Conservation (phyloP, 2,888 invertebrate species). For the Elgonia sp. region DNA sequence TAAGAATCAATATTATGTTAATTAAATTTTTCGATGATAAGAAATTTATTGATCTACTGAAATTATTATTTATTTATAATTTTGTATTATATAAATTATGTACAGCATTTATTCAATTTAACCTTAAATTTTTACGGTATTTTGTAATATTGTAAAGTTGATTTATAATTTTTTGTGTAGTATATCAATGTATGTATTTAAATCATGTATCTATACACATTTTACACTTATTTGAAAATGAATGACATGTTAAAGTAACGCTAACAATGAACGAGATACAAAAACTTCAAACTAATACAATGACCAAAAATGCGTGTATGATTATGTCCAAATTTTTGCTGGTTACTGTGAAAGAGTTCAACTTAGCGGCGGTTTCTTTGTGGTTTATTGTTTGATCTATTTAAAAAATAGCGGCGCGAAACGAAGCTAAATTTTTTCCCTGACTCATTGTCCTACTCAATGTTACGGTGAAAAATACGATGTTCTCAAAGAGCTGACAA, state of each 20-base stretch:
- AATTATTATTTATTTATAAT: too few species aligned
- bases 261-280: neutral
- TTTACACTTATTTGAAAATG: too few species aligned
- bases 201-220: too few species aligned
- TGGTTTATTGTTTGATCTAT: constrained; percentile 18
- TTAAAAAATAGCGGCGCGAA: constrained; percentile 42
- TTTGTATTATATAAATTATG: too few species aligned
- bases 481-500: constrained; percentile 4
- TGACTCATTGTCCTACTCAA: constrained; percentile 30
- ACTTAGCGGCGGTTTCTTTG: constrained; percentile 49
- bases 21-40: neutral
- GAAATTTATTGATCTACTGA: neutral
- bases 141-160: too few species aligned
- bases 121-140: too few species aligned
- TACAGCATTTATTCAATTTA: too few species aligned
- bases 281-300: neutral
- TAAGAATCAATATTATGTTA: neutral
- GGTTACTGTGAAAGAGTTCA: constrained; percentile 31
- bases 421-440: constrained; percentile 34
- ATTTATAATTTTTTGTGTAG: neutral
- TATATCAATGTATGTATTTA: neutral
- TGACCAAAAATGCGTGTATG: neutral
- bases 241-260: too few species aligned
- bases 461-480: neutral
- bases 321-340: constrained; percentile 30